Base-by-base conservation (phyloP, 2,888 invertebrate species). In the Plagiodera versicolora region DNA sequence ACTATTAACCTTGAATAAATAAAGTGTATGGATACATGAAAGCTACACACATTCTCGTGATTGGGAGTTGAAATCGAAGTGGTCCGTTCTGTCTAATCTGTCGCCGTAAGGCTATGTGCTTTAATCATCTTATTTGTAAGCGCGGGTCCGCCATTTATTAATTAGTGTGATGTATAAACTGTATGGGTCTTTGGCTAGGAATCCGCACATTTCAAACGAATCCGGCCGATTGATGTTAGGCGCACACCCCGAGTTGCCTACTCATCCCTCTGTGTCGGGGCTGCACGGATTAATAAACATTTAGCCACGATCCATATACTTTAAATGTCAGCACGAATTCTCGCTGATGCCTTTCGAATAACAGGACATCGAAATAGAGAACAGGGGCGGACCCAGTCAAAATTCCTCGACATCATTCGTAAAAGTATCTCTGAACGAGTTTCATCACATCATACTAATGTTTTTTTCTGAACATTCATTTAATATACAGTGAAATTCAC, bases 101-200 rank as follows among this genome's bases (percentile, higher is more conserved):
- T 39, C 14, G 39, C 39, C 14, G 14, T 14, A 3, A 14, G 39
- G 66, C 68, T 68, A 68, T 69, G 66, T 14, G 72, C 73, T 72
- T 74, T 73, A 72, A 74, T 74, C 72, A 74, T 74, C 72, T 71
- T 70, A 70, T 69, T 14, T 6, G 39, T 2, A 58, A 67, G 58
- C 61, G 61, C 66, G 71, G 74, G 74, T 71, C 73, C 72, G 75
- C 77, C 75, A 77, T 78, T 79, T 79, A 78, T 78, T 79, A 79
- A 79, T 79, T 79, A 79, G 76, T 76, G 74, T 78, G 77, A 78
- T 79, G 77, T 77, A 76, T 74, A 74, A 72, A 75, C 70, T 73
- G 71, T 72, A 74, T 73, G 71, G 72, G 72, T 39, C 72, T 67
- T 69, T 73, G 71, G 71, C 69, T 72, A 71, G 72, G 70, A 72